Conservation (phyloP, 1,140 invertebrate species). For the Luehdorfia chinensis region DNA sequence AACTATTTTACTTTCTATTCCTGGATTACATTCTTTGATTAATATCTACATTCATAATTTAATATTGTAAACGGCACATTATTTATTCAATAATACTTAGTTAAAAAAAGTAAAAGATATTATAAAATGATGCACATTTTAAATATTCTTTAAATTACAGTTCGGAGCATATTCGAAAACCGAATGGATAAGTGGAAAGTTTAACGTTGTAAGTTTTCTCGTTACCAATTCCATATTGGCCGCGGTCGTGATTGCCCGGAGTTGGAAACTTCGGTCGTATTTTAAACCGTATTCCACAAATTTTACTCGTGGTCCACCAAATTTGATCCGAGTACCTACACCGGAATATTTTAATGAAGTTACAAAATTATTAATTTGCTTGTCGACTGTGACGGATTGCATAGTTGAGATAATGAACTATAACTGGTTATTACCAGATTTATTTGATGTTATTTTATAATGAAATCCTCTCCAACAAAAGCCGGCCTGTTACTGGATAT, state of each 20-base stretch:
- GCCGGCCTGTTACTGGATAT: no score
- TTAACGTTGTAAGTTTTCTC: conserved; percentile 27
- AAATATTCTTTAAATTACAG: conserved; percentile 4
- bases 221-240: conserved; percentile 30
- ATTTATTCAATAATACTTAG: no score
- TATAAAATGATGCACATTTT: conserved; percentile 3
- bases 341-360: conserved; percentile 10
- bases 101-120: no score
- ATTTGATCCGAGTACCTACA: conserved; percentile 13
- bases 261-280: conserved; percentile 29
- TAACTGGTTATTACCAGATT: no score
- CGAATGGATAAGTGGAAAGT: conserved; percentile 22
- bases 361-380: conserved; percentile 9
- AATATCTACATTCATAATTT: no score
- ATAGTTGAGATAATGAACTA: no score
- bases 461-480: no score
- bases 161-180: conserved; percentile 6
- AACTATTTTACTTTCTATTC: no score
- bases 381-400: conserved; percentile 2
- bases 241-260: conserved; percentile 15
- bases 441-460: no score
- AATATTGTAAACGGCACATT: no score
- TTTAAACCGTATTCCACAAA: conserved; percentile 24
- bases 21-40: no score
- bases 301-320: conserved; percentile 1